phyloP scores from a whole-genome alignment of 1,140 invertebrate genomes.

The Ips typographus region DNA sequence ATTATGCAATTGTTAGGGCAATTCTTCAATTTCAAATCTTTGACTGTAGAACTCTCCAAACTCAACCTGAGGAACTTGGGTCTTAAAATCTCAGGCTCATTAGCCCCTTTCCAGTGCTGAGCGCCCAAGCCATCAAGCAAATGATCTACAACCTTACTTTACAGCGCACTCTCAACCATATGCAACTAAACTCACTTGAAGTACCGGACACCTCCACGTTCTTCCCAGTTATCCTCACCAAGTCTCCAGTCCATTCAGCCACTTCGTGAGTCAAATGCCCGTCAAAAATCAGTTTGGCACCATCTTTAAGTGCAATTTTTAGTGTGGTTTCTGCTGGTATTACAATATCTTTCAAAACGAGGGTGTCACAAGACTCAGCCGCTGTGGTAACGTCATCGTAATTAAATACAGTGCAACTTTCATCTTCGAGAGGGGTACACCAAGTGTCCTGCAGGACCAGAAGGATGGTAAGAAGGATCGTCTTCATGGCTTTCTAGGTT shows the following conservation, averaged over 20 bases:
- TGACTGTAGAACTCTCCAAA: slow-evolving; percentile 14
- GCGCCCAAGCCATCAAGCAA: slow-evolving; percentile 26
- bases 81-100: slow-evolving; percentile 6
- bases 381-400: slow-evolving; percentile 12
- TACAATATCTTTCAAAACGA: slow-evolving; percentile 15
- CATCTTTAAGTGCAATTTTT: slow-evolving; percentile 16
- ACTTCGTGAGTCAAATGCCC: slow-evolving; percentile 20
- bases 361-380: slow-evolving; percentile 11
- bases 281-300: slow-evolving; percentile 24
- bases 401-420: slow-evolving; percentile 11
- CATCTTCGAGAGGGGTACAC: neutral
- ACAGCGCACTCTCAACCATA: neutral
- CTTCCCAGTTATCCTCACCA: slow-evolving; percentile 13
- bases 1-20: slow-evolving; percentile 26
- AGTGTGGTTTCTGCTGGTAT: slow-evolving; percentile 20
- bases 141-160: slow-evolving; percentile 12
- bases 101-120: slow-evolving; percentile 21
- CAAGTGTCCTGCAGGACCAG: no score
- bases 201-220: slow-evolving; percentile 20
- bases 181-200: slow-evolving; percentile 5
- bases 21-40: slow-evolving; percentile 18
- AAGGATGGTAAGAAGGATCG: no score
- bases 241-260: slow-evolving; percentile 23
- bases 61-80: slow-evolving; percentile 21
- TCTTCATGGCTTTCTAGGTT: no score